Percentiles rank a stretch among this genome's conserved stretches.
Conservation (phyloP, 2,113 vertebrate genomes). For the Seriola aureovittata region DNA sequence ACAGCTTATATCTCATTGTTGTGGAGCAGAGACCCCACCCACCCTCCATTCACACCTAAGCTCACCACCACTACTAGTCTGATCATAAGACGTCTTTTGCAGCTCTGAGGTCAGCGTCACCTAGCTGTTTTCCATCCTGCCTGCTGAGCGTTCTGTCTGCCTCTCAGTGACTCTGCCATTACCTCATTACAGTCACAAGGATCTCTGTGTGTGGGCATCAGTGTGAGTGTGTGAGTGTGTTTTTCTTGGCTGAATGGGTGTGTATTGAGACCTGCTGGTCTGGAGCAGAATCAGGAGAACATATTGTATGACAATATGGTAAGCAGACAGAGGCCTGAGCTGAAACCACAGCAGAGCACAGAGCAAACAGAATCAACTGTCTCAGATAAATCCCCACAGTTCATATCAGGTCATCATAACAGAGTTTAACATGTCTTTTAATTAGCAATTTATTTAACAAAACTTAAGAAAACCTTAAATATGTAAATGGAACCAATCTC, state of each 20-base stretch:
- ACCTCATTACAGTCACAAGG: slow-evolving; percentile 60
- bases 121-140: slow-evolving; percentile 26
- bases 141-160: slow-evolving; percentile 45
- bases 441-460: background rate
- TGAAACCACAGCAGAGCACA: slow-evolving; percentile 16
- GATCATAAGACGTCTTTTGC: background rate
- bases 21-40: background rate
- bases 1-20: background rate
- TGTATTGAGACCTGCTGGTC: slow-evolving; percentile 46
- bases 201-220: slow-evolving; percentile 15
- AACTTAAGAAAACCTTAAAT: background rate
- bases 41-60: background rate
- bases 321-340: slow-evolving; percentile 33
- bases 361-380: slow-evolving; percentile 7
- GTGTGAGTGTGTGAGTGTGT: slow-evolving; percentile 1
- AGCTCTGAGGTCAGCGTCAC: slow-evolving; percentile 55
- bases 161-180: slow-evolving; percentile 44
- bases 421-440: background rate
- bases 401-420: background rate
- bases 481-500: background rate
- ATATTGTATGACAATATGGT: slow-evolving; percentile 59
- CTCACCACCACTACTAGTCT: background rate
- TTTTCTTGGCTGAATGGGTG: slow-evolving; percentile 29
- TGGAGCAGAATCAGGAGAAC: slow-evolving; percentile 67
- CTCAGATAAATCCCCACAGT: background rate